These are phyloP conservation scores for Vollenhovia emeryi DNA, from an alignment of 1,140 invertebrate genomes.

Conservation along the genomic window DNA sequence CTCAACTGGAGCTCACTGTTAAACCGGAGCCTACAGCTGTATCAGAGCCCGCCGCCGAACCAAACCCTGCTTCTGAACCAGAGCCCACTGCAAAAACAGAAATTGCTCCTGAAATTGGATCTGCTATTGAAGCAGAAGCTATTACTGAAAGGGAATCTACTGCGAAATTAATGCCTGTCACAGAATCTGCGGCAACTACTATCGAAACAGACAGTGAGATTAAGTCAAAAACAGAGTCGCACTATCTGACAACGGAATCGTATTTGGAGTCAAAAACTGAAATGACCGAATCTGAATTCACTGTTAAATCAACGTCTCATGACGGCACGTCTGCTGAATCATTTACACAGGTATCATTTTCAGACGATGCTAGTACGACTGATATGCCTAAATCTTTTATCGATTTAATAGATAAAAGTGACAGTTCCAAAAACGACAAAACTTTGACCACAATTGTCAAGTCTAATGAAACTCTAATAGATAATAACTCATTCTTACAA, in stretches of 20 bases:
- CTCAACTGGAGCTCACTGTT: constrained; percentile 73
- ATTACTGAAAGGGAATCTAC: constrained; percentile 69
- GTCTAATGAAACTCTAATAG: neutral
- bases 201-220: neutral
- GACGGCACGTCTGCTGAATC: neutral
- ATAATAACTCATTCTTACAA: constrained; percentile 23
- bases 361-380: neutral
- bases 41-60: constrained; percentile 57
- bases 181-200: constrained; percentile 63
- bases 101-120: constrained; percentile 66
- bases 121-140: constrained; percentile 70
- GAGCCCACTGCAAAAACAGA: constrained; percentile 64
- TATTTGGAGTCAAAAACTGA: constrained; percentile 15
- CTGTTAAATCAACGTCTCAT: neutral
- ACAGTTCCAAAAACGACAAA: constrained; percentile 6
- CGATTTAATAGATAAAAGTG: constrained; percentile 1
- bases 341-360: constrained; percentile 14
- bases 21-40: constrained; percentile 71
- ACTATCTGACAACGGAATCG: constrained; percentile 22
- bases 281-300: neutral
- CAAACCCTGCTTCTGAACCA: constrained; percentile 73
- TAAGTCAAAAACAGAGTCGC: constrained; percentile 23
- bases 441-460: constrained; percentile 16
- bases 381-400: neutral
- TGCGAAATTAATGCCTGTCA: constrained; percentile 70